Evolutionary conservation across 1,140 invertebrate species (phyloP), one percentile per base, ranked within the genome.

Genomic region (Dendrolimus punctatus): DNA sequence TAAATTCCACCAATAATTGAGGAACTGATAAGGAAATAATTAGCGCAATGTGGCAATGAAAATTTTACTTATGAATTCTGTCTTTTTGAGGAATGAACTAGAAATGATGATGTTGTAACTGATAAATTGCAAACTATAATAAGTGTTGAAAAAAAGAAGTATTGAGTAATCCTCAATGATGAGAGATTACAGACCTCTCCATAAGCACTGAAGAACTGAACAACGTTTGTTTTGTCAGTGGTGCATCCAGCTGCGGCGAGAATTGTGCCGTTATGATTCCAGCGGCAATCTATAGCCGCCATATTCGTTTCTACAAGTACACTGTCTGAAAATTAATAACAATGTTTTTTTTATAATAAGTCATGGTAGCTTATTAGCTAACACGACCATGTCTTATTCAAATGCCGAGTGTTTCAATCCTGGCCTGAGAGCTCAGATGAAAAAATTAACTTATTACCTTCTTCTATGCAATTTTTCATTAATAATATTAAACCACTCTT

Each of bases 221-320:
- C 92, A 41, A 95, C 91, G 88, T 99, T 99, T 0, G 91, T 88
- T 51, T 91, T 90, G 6, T 92, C 91, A 68, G 82, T 73, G 56
- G 82, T 76, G 46, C 91, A 90, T 1, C 97, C 98, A 42, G 95
- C 93, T 5, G 98, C 91, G 2, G 96, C 98, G 37, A 99, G 64
- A 2, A 98, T 88, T 46, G 92, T 93, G 0, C 98, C 98, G 71
- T 94, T 94, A 68, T 95, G 95, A 81, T 98, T 98, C 97, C 98
- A 99, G 58, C 91, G 90, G 55, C 95, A 93, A 73, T 93, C 93
- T 39, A 92, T 91, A 2, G 94, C 91, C n/a, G 88, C 90, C 90
- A 99, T 94, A 10, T 93, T 92, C 4, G 95, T 94, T 58, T 95
- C 91, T 6, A 95, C 79, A 46, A 92, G 78, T 7, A 94, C 82